Evolutionary conservation across 2,888 invertebrate genomes (phyloP).

Genomic region (Julus scanicus): DNA sequence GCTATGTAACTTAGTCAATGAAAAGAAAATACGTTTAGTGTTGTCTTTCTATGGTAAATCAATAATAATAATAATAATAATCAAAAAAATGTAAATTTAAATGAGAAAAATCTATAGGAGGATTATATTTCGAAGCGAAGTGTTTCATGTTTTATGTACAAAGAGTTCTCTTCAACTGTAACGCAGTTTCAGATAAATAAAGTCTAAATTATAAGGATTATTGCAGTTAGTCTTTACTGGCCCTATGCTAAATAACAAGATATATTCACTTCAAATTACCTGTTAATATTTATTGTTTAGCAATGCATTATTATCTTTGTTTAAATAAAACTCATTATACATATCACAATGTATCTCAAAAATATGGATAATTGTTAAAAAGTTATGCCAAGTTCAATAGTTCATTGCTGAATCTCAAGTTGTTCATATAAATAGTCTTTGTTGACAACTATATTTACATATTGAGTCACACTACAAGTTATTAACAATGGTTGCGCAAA

Average conservation of each 20-base stretch:
- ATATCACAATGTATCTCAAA: not conserved
- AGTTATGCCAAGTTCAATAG: not conserved
- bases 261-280: not conserved
- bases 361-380: not conserved
- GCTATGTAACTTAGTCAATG: not conserved
- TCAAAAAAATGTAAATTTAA: conserved; percentile 1
- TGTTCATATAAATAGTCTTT: not conserved
- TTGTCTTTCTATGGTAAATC: conserved; percentile 23
- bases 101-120: conserved; percentile 30
- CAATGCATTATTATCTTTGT: not conserved
- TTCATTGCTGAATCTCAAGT: not conserved
- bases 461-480: not conserved
- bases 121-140: conserved; percentile 35
- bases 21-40: conserved; percentile 38
- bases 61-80: conserved; percentile 20
- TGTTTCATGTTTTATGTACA: conserved; percentile 42
- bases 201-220: conserved; percentile 15
- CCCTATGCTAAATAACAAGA: not conserved
- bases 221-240: not conserved
- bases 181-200: conserved; percentile 42
- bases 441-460: conserved; percentile 3
- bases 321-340: not conserved
- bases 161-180: conserved; percentile 18
- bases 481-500: not conserved
- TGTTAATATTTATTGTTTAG: not conserved